Conservation (phyloP, 2,113 vertebrate species). For the Ramphastos sulfuratus region DNA sequence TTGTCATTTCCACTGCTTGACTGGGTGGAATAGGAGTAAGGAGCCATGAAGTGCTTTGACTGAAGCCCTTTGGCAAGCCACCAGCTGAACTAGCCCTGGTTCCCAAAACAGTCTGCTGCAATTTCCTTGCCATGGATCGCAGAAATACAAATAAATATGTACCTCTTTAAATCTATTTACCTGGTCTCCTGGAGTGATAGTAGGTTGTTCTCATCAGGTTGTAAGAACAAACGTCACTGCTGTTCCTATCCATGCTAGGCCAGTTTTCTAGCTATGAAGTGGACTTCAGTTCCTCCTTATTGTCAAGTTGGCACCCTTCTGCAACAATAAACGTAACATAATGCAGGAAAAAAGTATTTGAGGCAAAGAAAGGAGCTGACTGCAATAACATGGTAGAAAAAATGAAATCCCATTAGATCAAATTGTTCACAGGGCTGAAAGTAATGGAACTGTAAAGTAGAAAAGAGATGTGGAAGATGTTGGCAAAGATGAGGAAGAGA, state of each 20-base stretch:
- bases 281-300: not conserved
- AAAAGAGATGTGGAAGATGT: not conserved
- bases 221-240: not conserved
- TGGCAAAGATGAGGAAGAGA: not conserved
- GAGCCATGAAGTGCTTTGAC: not conserved
- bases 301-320: not conserved
- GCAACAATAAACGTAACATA: not conserved
- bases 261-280: not conserved
- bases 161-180: not conserved
- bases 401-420: not conserved
- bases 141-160: not conserved
- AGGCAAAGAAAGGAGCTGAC: not conserved
- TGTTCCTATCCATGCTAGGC: not conserved
- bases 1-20: not conserved
- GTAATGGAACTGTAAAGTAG: not conserved
- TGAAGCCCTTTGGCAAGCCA: not conserved
- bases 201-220: not conserved
- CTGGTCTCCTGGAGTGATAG: not conserved
- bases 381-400: not conserved
- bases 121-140: not conserved
- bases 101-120: not conserved
- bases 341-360: not conserved
- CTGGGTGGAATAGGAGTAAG: not conserved
- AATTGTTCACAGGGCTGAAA: not conserved
- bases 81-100: not conserved